Conservation (phyloP, 2,113 vertebrate species). For the Aphyosemion australe region DNA sequence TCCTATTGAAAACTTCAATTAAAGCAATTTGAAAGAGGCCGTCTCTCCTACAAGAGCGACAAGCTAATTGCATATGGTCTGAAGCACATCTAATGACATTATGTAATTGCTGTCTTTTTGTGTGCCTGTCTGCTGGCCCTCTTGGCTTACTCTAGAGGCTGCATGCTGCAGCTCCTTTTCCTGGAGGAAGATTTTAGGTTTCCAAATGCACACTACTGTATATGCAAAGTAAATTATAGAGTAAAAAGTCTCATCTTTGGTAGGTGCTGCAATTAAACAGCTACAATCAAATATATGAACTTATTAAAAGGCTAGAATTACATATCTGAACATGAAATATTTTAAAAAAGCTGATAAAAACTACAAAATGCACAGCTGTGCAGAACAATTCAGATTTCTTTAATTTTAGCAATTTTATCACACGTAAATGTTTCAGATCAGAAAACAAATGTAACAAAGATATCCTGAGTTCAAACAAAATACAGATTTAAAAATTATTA, state of each 20-base stretch:
- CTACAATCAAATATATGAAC: no score
- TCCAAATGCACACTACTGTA: background rate
- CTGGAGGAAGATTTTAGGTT: constrained; percentile 1
- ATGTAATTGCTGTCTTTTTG: constrained; percentile 41
- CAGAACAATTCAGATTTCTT: no score
- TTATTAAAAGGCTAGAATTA: no score
- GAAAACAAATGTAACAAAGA: no score
- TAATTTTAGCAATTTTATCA: no score
- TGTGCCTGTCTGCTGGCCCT: constrained; percentile 25
- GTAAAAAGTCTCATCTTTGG: background rate
- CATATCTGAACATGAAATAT: no score
- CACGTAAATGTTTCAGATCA: no score
- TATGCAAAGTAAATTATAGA: background rate
- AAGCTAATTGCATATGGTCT: constrained; percentile 27
- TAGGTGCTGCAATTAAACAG: background rate
- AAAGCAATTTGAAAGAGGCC: constrained; percentile 24
- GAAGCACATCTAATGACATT: constrained; percentile 34
- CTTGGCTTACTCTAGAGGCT: constrained; percentile 5
- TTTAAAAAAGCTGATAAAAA: no score
- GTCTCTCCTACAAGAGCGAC: constrained; percentile 2
- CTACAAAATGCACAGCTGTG: no score
- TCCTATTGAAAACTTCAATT: constrained; percentile 8
- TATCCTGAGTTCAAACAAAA: no score
- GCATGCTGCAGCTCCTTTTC: background rate
- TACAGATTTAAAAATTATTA: no score